A percentile compares a stretch with the other conserved stretches of the same genome.
Evolutionary conservation across 2,888 invertebrate species (phyloP).

Genomic region (Danaus chrysippus): DNA sequence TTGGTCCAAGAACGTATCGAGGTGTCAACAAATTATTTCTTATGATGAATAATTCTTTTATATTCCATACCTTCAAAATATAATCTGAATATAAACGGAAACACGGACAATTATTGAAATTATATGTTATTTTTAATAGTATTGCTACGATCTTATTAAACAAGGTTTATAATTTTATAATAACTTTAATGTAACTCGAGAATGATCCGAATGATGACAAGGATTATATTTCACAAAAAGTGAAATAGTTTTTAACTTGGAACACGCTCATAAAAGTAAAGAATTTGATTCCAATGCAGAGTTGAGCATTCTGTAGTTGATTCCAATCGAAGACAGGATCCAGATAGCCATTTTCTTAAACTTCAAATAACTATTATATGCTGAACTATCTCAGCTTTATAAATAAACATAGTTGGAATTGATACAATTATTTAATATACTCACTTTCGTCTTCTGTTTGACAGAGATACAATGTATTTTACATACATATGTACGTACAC

Average conservation of each 20-base stretch:
- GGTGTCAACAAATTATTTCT: conserved; percentile 1
- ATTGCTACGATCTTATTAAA: too few species aligned
- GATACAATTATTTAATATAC: too few species aligned
- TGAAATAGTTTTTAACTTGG: conserved; percentile 23
- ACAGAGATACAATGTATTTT: too few species aligned
- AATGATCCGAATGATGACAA: too few species aligned
- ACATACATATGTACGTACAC: too few species aligned
- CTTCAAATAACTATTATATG: conserved; percentile 25
- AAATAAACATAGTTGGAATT: conserved; percentile 9
- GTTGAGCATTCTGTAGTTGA: conserved; percentile 52
- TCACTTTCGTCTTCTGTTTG: too few species aligned
- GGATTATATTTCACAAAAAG: too few species aligned
- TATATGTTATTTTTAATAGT: too few species aligned
- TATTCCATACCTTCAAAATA: not conserved
- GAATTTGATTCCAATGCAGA: conserved; percentile 48
- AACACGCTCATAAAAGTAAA: conserved; percentile 31
- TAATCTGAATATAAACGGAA: too few species aligned
- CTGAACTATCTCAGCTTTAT: not conserved
- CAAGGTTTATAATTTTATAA: too few species aligned
- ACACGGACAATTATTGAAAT: too few species aligned
- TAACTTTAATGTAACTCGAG: too few species aligned
- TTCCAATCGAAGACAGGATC: conserved; percentile 56
- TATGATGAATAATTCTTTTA: not conserved
- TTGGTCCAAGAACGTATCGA: conserved; percentile 23
- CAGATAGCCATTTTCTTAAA: conserved; percentile 40